Evolutionary conservation across 2,888 invertebrate species (phyloP).

Genomic region (Ophion ventricosus): DNA sequence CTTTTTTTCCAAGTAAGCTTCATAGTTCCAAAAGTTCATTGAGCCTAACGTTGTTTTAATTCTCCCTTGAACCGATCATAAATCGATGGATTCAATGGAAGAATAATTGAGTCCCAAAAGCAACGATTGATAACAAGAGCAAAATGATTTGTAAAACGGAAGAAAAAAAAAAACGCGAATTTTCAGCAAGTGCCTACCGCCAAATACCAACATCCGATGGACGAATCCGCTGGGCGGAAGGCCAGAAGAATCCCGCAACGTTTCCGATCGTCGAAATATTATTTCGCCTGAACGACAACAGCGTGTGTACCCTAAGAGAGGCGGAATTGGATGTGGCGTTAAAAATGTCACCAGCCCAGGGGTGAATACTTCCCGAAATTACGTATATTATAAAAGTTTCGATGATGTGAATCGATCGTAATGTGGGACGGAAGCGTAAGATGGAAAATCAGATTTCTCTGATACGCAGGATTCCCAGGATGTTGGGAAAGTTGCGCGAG

Average conservation of each 20-base stretch:
- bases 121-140: background rate
- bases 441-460: background rate
- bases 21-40: too few species aligned
- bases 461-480: background rate
- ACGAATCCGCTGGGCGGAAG: slow-evolving; percentile 72
- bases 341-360: slow-evolving; percentile 85
- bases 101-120: background rate
- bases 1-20: too few species aligned
- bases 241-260: slow-evolving; percentile 87
- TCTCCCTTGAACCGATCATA: too few species aligned
- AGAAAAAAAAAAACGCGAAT: background rate
- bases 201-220: background rate
- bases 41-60: too few species aligned
- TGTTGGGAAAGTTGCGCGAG: slow-evolving; percentile 20
- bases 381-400: background rate
- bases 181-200: background rate
- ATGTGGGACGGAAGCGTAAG: background rate
- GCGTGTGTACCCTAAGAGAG: slow-evolving; percentile 68
- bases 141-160: too few species aligned
- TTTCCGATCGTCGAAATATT: slow-evolving; percentile 87
- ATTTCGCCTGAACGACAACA: slow-evolving; percentile 85
- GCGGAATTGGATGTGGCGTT: slow-evolving; percentile 81
- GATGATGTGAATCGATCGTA: background rate
- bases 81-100: too few species aligned
- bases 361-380: background rate